phyloP scores from a whole-genome alignment of 2,888 invertebrate genomes.

The Pedicia rivosa region DNA sequence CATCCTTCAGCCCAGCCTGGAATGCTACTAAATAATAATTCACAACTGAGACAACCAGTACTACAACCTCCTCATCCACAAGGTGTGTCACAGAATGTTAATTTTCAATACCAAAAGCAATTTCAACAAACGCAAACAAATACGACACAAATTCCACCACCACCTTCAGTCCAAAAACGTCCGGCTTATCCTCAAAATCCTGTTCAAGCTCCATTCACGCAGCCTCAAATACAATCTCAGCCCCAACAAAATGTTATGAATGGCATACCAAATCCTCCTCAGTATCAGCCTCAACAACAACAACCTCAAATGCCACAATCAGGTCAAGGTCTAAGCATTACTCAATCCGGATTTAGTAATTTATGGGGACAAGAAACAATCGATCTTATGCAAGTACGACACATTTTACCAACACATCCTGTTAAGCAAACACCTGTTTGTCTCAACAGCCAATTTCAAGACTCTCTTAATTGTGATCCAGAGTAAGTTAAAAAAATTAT shows the following conservation, averaged over 20 bases:
- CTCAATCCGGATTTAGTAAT: slow-evolving; percentile 61
- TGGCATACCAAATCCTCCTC: background rate
- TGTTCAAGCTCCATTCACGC: background rate
- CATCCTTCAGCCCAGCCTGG: no score
- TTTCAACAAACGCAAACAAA: no score
- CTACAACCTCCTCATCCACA: background rate
- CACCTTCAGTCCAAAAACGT: no score
- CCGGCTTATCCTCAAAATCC: no score
- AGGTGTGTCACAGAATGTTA: slow-evolving; percentile 10
- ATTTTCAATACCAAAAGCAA: slow-evolving; percentile 20
- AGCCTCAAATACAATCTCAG: background rate
- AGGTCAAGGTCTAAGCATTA: slow-evolving; percentile 45
- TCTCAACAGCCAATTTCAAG: slow-evolving; percentile 67
- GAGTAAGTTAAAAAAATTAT: slow-evolving; percentile 47
- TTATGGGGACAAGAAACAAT: slow-evolving; percentile 70
- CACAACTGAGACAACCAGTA: no score
- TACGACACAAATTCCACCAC: no score
- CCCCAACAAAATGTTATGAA: no score
- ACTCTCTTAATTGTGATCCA: slow-evolving; percentile 75
- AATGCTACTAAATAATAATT: no score
- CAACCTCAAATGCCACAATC: slow-evolving; percentile 12
- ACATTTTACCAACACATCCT: slow-evolving; percentile 64
- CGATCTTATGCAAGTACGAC: slow-evolving; percentile 71
- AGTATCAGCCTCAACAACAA: slow-evolving; percentile 6
- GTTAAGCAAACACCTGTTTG: slow-evolving; percentile 62